A percentile compares a stretch with the other conserved stretches of the same genome.
These are phyloP conservation scores for Boloria selene DNA, from an alignment of 2,888 invertebrate species.

Conservation along the genomic window DNA sequence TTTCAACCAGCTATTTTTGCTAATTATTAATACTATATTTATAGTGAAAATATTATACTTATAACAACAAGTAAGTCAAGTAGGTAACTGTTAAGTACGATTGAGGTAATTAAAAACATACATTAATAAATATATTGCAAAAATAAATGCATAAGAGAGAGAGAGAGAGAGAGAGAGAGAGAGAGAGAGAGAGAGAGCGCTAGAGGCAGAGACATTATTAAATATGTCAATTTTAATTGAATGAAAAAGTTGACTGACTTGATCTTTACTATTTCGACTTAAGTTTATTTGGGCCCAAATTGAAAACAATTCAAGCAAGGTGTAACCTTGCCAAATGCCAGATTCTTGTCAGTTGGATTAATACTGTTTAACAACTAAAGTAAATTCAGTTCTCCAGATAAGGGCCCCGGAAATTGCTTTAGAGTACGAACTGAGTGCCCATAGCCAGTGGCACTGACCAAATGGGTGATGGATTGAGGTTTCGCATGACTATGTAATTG, in stretches of 20 bases:
- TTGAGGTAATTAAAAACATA: too few species aligned
- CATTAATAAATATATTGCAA: too few species aligned
- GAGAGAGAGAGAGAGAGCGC: too few species aligned
- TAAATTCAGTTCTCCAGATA: conserved; percentile 70
- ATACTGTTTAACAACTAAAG: conserved; percentile 78
- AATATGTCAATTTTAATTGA: too few species aligned
- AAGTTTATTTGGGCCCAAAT: conserved; percentile 15
- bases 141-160: too few species aligned
- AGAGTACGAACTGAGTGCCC: conserved; percentile 71
- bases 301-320: conserved; percentile 27
- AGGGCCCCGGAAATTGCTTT: conserved; percentile 78
- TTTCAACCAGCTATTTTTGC: conserved; percentile 1
- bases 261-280: not conserved
- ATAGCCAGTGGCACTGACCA: conserved; percentile 61
- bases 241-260: too few species aligned
- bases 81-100: not conserved
- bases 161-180: too few species aligned
- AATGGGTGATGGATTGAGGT: conserved; percentile 77
- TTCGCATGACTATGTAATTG: conserved; percentile 80
- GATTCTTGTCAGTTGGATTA: conserved; percentile 66
- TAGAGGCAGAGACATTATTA: too few species aligned
- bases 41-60: not conserved
- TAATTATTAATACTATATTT: not conserved
- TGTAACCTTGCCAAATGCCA: conserved; percentile 49
- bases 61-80: not conserved